Base-by-base conservation (phyloP, 2,797 vertebrate genomes). In the Meriones psammophilus region DNA sequence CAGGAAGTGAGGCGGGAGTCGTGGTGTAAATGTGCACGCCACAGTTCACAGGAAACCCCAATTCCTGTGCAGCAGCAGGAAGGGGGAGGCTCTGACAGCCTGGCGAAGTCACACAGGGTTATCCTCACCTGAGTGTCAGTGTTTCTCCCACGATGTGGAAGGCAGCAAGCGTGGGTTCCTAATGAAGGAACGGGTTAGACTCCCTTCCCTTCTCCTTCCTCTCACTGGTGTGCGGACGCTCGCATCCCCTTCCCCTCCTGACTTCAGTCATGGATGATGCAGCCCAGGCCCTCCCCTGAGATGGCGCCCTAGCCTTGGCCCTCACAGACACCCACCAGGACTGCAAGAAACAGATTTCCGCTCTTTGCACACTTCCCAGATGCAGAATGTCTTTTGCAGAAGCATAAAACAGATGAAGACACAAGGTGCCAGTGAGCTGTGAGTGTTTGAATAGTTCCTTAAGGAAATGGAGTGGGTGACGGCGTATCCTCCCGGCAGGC, bases 31-130 rank as follows among this genome's bases (percentile, higher is more conserved):
- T 39, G 42, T 33, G 12, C 22, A 1, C 36, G 39, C 33, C 33
- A 62, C 8, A 36, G 36, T 46, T n/a, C 15, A 20, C 12, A 33
- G 58, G 46, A 28, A 66, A 78, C 30, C 22, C 9, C 36, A 36
- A 77, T 22, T 24, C 9, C n/a, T 3, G 7, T 1, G 12, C 17
- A 39, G 4, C 2, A 36, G 30, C 39, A 18, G 17, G 7, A 0
- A 62, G 30, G 50, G 8, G 1, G 3, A 28, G 24, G 56, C 26
- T 42, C 62, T 50, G 33, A 15, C 14, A 0, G 54, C 14, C 10
- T 30, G 24, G 17, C 13, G 50, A 54, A 33, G 22, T 80, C 28
- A 9, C 12, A 9, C 0, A 15, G 30, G 0, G 5, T 30, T 18
- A 24, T 18, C 46, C 22, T 69, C 42, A 5, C 28, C 1, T 42